Conservation (phyloP, 2,888 invertebrate genomes). For the Drosophila neutralis region DNA sequence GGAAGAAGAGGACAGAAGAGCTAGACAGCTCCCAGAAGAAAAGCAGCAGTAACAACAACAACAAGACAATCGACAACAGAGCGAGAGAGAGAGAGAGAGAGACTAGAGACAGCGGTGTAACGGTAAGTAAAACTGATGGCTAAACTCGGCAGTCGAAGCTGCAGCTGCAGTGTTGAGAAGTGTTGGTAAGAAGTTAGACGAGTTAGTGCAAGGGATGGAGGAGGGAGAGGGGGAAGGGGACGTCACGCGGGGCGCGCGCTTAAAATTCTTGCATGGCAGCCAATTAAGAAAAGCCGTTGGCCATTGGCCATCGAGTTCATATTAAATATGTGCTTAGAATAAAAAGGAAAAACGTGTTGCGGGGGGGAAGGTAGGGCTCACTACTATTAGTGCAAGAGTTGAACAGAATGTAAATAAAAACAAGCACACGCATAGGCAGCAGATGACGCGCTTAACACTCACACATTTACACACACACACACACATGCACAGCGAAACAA, state of each 20-base stretch:
- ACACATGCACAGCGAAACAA: constrained; percentile 26
- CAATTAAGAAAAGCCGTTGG: constrained; percentile 54
- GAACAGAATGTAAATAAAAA: constrained; percentile 56
- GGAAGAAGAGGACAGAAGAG: constrained; percentile 22
- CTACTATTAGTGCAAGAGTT: constrained; percentile 25
- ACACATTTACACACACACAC: constrained; percentile 26
- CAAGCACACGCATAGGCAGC: constrained; percentile 53
- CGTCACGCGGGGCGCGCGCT: constrained; percentile 72
- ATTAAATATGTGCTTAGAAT: constrained; percentile 42
- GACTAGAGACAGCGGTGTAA: constrained; percentile 60
- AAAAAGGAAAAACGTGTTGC: constrained; percentile 50
- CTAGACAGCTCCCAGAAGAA: constrained; percentile 48
- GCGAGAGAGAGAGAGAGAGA: not conserved
- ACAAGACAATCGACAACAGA: constrained; percentile 9
- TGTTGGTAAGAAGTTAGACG: not conserved
- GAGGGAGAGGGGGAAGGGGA: constrained; percentile 7
- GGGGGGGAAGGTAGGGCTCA: not conserved
- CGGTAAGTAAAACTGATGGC: constrained; percentile 74
- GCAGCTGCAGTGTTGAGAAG: constrained; percentile 23
- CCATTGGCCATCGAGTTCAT: constrained; percentile 47
- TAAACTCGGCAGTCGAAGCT: constrained; percentile 23
- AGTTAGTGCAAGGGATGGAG: not conserved
- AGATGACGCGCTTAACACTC: constrained; percentile 50
- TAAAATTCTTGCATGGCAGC: constrained; percentile 66
- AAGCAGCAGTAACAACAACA: constrained; percentile 1